phyloP scores from a whole-genome alignment of 2,113 vertebrate species.

The Nothocercus nigrocapillus region DNA sequence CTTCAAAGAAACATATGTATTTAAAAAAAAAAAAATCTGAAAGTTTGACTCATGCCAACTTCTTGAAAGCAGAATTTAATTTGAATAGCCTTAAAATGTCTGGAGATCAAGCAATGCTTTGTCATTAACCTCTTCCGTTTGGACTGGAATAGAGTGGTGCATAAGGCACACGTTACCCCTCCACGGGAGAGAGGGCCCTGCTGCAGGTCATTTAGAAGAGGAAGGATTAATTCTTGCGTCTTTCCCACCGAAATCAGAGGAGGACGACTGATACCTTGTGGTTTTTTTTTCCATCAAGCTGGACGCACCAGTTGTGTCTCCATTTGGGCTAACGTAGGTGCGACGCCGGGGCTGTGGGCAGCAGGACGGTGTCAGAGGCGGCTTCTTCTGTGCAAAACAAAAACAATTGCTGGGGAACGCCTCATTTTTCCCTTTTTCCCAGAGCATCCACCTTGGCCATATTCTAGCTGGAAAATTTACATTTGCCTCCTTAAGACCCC shows the following conservation, averaged over 20 bases:
- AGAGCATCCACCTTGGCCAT: neutral
- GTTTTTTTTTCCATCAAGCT: neutral
- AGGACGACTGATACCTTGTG: neutral
- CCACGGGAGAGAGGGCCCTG: neutral
- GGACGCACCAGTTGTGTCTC: neutral
- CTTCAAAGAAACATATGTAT: slow-evolving; percentile 56
- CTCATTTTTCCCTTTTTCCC: neutral
- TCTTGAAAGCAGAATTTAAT: slow-evolving; percentile 54
- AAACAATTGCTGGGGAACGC: neutral
- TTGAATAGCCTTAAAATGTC: slow-evolving; percentile 61
- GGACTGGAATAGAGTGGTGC: slow-evolving; percentile 10
- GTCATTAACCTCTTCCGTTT: slow-evolving; percentile 64
- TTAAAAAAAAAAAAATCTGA: neutral
- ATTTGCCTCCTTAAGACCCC: neutral
- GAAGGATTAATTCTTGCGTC: neutral
- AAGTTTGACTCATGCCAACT: slow-evolving; percentile 54
- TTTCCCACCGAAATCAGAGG: neutral
- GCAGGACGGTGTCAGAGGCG: neutral
- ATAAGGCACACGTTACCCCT: slow-evolving; percentile 3
- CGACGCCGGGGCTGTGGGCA: neutral
- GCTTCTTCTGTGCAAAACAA: neutral
- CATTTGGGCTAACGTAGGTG: rapidly evolving
- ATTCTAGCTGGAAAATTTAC: neutral
- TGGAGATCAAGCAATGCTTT: slow-evolving; percentile 65
- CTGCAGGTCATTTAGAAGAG: neutral